phyloP scores from a whole-genome alignment of 2,888 invertebrate species.

The Drosophila helvetica region DNA sequence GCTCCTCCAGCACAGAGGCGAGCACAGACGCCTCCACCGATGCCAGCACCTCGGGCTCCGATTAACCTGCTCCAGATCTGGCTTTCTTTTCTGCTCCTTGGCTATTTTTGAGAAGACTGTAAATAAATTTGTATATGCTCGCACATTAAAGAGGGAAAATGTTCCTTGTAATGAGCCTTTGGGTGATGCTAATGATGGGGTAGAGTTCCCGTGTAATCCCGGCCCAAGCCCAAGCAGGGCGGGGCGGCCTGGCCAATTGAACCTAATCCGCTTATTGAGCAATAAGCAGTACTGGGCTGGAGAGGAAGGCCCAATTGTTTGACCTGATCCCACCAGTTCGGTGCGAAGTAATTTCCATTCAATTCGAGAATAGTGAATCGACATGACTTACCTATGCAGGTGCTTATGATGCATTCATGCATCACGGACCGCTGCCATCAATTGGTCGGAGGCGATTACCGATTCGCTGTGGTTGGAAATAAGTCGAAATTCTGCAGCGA shows the following conservation, averaged over 20 bases:
- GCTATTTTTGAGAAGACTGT: not conserved
- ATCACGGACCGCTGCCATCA: not conserved
- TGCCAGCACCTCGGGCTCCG: not conserved
- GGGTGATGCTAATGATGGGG: not conserved
- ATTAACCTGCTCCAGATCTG: not conserved
- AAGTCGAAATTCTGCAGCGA: not conserved
- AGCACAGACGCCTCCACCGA: slow-evolving; percentile 8
- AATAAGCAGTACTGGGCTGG: not conserved
- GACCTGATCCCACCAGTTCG: not conserved
- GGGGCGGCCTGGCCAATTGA: not conserved
- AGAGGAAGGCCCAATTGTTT: not conserved
- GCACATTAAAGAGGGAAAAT: not conserved
- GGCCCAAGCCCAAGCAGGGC: not conserved
- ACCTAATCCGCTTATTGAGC: not conserved
- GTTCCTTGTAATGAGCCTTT: not conserved
- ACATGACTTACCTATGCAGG: not conserved
- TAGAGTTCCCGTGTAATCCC: not conserved
- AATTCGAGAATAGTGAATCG: not conserved
- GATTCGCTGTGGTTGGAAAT: not conserved
- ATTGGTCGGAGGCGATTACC: not conserved
- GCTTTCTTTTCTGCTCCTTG: not conserved
- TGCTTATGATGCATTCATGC: not conserved
- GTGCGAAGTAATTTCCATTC: not conserved
- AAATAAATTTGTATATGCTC: not conserved
- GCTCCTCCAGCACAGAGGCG: slow-evolving; percentile 7